Conservation (phyloP, 2,888 invertebrate species). For the Vandiemenella viatica region DNA sequence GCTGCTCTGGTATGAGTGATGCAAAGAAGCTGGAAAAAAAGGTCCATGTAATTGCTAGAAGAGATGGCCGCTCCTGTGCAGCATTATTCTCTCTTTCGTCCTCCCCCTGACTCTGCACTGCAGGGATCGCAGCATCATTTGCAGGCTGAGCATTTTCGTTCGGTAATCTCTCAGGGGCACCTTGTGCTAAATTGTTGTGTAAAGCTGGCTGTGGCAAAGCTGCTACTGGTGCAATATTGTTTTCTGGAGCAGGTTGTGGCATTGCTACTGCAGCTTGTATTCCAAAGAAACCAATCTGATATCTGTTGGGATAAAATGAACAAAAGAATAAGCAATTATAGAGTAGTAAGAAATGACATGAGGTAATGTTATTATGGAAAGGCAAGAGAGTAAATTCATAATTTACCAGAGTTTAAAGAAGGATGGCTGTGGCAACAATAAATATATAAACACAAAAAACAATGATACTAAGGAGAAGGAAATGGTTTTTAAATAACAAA, state of each 20-base stretch:
- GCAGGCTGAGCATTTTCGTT: slow-evolving; percentile 20
- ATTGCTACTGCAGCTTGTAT: slow-evolving; percentile 24
- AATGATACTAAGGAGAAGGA: too few relatives aligned
- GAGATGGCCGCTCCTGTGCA: slow-evolving; percentile 33
- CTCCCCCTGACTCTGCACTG: slow-evolving; percentile 4
- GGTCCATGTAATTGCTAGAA: slow-evolving; percentile 69
- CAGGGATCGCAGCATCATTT: slow-evolving; percentile 17
- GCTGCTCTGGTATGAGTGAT: slow-evolving; percentile 84
- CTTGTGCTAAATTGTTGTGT: slow-evolving; percentile 24
- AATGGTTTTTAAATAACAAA: too few relatives aligned
- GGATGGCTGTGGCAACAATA: too few relatives aligned
- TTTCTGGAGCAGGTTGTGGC: slow-evolving; percentile 13
- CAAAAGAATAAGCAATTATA: too few relatives aligned
- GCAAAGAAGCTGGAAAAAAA: slow-evolving; percentile 87
- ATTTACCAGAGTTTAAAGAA: too few relatives aligned
- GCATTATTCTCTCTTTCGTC: too few relatives aligned
- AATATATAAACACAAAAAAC: too few relatives aligned
- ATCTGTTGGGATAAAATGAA: slow-evolving; percentile 30
- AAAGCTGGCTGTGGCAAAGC: slow-evolving; percentile 18
- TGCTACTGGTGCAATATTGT: slow-evolving; percentile 18
- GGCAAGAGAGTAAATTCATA: too few relatives aligned
- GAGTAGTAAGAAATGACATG: too few relatives aligned
- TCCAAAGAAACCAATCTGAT: slow-evolving; percentile 64
- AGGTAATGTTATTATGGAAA: too few relatives aligned
- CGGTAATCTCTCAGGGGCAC: slow-evolving; percentile 13